Evolutionary conservation across 2,113 vertebrate genomes (phyloP).

Genomic region (Pelvicachromis taeniatus): DNA sequence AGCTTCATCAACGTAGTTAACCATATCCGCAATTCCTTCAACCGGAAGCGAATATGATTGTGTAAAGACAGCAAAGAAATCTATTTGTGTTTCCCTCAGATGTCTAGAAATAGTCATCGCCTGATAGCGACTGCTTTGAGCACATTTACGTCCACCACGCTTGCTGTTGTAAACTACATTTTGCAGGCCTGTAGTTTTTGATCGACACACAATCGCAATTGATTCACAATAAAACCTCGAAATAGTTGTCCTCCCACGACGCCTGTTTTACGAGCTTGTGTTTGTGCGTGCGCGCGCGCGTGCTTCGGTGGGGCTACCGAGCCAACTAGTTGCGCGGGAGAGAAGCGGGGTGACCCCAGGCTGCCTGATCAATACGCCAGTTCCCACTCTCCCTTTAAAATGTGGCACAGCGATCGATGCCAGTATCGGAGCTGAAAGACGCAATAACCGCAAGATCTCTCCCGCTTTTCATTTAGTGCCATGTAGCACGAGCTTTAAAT

Average conservation of each 20-base stretch:
- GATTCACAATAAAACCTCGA: constrained; percentile 44
- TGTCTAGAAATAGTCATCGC: not conserved
- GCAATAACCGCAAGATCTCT: constrained; percentile 62
- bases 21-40: not conserved
- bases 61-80: not conserved
- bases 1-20: not conserved
- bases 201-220: constrained; percentile 33
- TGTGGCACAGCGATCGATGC: constrained; percentile 73
- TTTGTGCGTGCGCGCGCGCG: not conserved
- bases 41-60: not conserved
- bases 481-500: constrained; percentile 50
- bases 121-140: not conserved
- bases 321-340: constrained; percentile 50
- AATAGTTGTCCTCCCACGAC: constrained; percentile 17
- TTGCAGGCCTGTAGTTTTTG: constrained; percentile 34
- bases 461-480: constrained; percentile 58
- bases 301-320: not conserved
- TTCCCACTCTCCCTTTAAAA: constrained; percentile 74
- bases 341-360: constrained; percentile 69
- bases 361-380: constrained; percentile 70
- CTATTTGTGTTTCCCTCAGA: not conserved
- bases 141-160: not conserved
- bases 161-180: constrained; percentile 7
- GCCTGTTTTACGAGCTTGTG: not conserved
- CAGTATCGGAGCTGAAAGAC: constrained; percentile 68